Evolutionary conservation across 1,140 invertebrate species (phyloP).

Genomic region (Cecropterus lyciades): DNA sequence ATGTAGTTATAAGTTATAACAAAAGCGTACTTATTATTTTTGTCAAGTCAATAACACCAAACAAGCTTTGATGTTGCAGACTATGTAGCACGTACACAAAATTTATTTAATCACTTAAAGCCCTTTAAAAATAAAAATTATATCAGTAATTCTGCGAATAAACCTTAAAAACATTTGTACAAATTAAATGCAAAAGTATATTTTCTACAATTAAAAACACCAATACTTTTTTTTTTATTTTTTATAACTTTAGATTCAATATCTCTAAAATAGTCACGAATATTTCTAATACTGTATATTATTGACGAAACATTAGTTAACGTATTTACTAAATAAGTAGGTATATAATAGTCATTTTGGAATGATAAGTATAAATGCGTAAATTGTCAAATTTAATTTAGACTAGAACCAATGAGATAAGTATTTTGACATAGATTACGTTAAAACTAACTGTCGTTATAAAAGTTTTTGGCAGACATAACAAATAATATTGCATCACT

Average conservation of each 20-base stretch:
- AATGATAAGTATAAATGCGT: slow-evolving; percentile 40
- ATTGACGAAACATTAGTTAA: slow-evolving; percentile 6
- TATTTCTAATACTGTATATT: slow-evolving; percentile 16
- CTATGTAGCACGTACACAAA: too few relatives aligned
- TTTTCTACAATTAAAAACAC: slow-evolving; percentile 19
- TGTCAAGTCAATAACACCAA: too few relatives aligned
- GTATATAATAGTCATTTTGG: slow-evolving; percentile 33
- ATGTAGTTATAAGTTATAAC: too few relatives aligned
- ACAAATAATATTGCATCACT: slow-evolving; percentile 1
- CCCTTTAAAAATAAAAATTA: neutral
- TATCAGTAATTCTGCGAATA: neutral
- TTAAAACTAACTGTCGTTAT: neutral
- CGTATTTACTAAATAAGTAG: neutral
- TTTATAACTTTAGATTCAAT: slow-evolving; percentile 12
- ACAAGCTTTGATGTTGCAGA: too few relatives aligned
- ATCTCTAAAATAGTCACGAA: slow-evolving; percentile 19
- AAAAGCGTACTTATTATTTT: too few relatives aligned
- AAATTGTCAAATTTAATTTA: slow-evolving; percentile 35
- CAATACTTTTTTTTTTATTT: slow-evolving; percentile 9
- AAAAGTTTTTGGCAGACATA: too few relatives aligned
- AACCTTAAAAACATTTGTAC: slow-evolving; percentile 15
- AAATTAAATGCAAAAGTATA: slow-evolving; percentile 28
- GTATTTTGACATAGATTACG: neutral
- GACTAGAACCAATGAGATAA: slow-evolving; percentile 41
- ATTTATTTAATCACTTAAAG: too few relatives aligned